Percentiles rank a stretch among this genome's conserved stretches.
phyloP scores from a whole-genome alignment of 2,888 invertebrate species.

The Oscheius sp. region DNA sequence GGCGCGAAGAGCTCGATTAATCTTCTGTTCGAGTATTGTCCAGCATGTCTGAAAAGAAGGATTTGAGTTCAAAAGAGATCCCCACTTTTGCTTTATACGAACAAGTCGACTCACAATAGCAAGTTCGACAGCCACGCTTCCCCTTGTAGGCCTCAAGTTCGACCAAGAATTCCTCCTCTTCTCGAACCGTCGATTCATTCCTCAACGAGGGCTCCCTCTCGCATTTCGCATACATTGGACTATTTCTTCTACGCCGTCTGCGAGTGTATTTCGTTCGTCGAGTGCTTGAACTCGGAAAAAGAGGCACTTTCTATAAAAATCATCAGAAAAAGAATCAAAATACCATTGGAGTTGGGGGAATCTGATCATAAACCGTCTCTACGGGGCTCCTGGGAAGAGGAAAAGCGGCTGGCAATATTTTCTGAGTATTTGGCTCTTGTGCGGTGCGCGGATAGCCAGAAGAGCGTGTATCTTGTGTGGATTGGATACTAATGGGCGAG shows the following conservation, averaged over 20 bases:
- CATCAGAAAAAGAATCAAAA: background rate
- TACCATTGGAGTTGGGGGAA: background rate
- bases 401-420: too few relatives aligned
- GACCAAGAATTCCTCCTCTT: conserved; percentile 36
- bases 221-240: too few relatives aligned
- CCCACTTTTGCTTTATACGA: background rate
- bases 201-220: conserved; percentile 1
- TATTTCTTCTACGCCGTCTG: too few relatives aligned
- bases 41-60: conserved; percentile 12
- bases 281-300: background rate
- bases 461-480: too few relatives aligned
- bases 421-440: too few relatives aligned
- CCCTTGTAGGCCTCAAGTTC: conserved; percentile 36
- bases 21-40: conserved; percentile 2
- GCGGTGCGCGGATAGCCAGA: too few relatives aligned
- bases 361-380: too few relatives aligned
- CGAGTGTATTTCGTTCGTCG: background rate
- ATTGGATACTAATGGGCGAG: too few relatives aligned
- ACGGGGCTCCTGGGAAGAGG: too few relatives aligned
- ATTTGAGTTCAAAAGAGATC: background rate
- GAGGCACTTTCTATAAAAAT: background rate
- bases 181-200: conserved; percentile 34
- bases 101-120: conserved; percentile 32
- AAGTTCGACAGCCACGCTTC: conserved; percentile 28
- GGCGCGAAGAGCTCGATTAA: conserved; percentile 32